Base-by-base conservation (phyloP, 2,888 invertebrate genomes). In the Punctoribates punctum region DNA sequence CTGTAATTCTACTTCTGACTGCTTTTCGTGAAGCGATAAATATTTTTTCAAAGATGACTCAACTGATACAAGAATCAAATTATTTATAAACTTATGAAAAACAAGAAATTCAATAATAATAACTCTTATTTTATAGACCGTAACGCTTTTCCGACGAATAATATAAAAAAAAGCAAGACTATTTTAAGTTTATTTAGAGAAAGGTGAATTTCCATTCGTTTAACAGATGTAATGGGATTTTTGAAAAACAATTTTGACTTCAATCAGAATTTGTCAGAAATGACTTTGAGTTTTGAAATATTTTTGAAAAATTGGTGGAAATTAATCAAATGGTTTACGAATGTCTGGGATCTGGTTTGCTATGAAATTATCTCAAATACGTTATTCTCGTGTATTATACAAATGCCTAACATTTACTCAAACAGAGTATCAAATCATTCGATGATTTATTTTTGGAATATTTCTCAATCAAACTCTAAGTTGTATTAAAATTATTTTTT, bases 91-190 rank as follows among this genome's bases (percentile, higher is more conserved):
- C n/a, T 8, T 51, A 51, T 48, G 46, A 48, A 48, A 51, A 51
- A 42, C 42, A 42, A 42, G 42, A 42, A 3, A 51, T n/a, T 1
- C 5, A 51, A 51, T 20, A 51, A 51, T 51, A 20, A 51, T 51
- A 51, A 51, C 51, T 51, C n/a, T n/a, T 51, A 51, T 51, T 51
- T 51, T 17, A 51, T 51, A 51, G 51, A 51, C 51, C 20, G 17
- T 20, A 51, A 51, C 51, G 17, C n/a, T 51, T 51, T 51, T 51
- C n/a, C 4, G 51, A n/a, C n/a, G n/a, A 51, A 51, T n/a, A 51
- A 3, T 17, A 51, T 17, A 51, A 51, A 8, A 2, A 51, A 51
- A 20, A 2, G 20, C n/a, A 51, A 51, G 11, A 51, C 11, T n/a
- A n/a, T n/a, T n/a, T n/a, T n/a, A 51, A n/a, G 20, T 2, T 11